Evolutionary conservation across 2,797 vertebrate genomes (phyloP).

Genomic region (Pangasius larnaudii): DNA sequence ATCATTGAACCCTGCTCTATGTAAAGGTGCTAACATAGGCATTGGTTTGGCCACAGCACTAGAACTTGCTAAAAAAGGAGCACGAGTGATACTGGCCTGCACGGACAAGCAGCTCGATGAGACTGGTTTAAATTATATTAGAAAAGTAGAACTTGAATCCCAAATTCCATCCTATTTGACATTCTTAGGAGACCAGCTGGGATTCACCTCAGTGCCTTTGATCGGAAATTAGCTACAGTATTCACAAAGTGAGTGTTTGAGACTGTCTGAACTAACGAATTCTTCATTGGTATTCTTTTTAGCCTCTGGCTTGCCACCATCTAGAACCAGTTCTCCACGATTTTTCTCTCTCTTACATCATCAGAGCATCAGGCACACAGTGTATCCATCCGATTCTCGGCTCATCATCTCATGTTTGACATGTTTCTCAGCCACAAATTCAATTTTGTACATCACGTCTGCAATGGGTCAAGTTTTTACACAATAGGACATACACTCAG

Average conservation of each 20-base stretch:
- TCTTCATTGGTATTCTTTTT: neutral
- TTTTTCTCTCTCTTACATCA: neutral
- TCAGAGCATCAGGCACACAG: neutral
- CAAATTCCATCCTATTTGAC: neutral
- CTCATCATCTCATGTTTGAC: neutral
- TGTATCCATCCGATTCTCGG: neutral
- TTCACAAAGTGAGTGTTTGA: neutral
- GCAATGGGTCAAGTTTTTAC: neutral
- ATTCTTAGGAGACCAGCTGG: neutral
- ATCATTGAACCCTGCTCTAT: neutral
- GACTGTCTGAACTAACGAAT: neutral
- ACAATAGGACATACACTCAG: neutral
- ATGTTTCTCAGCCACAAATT: neutral
- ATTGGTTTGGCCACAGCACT: constrained; percentile 83
- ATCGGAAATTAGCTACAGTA: neutral
- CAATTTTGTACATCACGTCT: neutral
- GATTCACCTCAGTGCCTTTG: neutral
- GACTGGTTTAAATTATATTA: constrained; percentile 72
- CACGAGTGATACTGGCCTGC: constrained; percentile 82
- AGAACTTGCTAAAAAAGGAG: constrained; percentile 80
- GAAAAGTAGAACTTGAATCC: constrained; percentile 64
- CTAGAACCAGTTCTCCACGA: neutral
- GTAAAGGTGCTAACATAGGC: constrained; percentile 79
- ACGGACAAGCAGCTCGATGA: constrained; percentile 71
- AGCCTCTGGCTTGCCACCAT: neutral